Base-by-base conservation (phyloP, 2,113 vertebrate genomes). In the Romanogobio albipinnatus region DNA sequence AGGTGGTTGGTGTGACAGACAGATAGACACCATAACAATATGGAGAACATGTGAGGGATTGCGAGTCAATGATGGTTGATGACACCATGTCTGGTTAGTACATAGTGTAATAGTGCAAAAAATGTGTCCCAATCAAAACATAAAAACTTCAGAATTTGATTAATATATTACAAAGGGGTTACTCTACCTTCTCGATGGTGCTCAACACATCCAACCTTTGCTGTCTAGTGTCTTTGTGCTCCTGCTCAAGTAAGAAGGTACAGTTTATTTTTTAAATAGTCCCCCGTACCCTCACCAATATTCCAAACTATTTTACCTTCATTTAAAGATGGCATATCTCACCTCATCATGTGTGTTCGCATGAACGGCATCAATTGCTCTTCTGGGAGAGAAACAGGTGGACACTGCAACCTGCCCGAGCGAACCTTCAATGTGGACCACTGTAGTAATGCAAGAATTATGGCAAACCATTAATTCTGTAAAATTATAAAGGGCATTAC, bases 341-440 rank as follows among this genome's bases (percentile, higher is more conserved):
- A 97, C 98, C 96, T 96, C 80, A 56, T 82, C 96, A 36, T 94
- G 88, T 0, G 92, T 81, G 15, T 95, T 94, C 0, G 94, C 93
- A 73, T 96, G 93, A 70, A 99, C 96, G 0, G 96, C 97, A 29
- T 97, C 92, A 0, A 99, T 99, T 88, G 98, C 98, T 10, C 97
- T 92, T 2, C 98, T 96, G 56, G 98, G 98, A 77, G 96, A 97
- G 90, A 97, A 97, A 89, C 98, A 99, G 0, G 98, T 99, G 0
- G 98, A 99, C 61, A 99, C 94, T 0, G 97, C 96, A 0, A 99
- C 98, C 90, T 99, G 97, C 84, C 97, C 97, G 87, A 99, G 87
- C 0, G 97, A 99, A 14, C 97, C 98, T 2, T 98, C 96, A 0
- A 99, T 97, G 86, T 98, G 96, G 80, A 99, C 96, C 86, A 99